A percentile compares a stretch with the other conserved stretches of the same genome.
phyloP scores from a whole-genome alignment of 2,113 vertebrate species.

The Oncorhynchus tshawytscha region DNA sequence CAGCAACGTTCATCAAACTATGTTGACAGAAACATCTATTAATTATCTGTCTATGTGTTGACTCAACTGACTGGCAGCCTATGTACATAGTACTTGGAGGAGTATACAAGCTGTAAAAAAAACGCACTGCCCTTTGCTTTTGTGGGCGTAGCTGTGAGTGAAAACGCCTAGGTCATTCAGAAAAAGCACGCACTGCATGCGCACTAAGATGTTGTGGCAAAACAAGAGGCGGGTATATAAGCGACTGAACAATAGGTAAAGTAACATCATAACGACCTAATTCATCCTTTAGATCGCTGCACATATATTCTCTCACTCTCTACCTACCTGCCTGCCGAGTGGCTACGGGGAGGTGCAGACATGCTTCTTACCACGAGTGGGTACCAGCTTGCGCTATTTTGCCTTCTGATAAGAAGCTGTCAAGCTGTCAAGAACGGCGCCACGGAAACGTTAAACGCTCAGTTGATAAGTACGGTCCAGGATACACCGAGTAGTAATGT shows the following conservation, averaged over 20 bases:
- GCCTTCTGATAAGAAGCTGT: slow-evolving; percentile 44
- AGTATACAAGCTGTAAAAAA: neutral
- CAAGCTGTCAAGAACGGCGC: slow-evolving; percentile 62
- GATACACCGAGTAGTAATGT: slow-evolving; percentile 24
- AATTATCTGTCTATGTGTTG: neutral
- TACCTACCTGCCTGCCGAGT: too few relatives aligned
- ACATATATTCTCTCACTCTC: neutral
- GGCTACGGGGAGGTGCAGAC: neutral
- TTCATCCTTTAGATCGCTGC: neutral
- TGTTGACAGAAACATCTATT: too few relatives aligned
- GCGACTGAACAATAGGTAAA: slow-evolving; percentile 13
- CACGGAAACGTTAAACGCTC: slow-evolving; percentile 47
- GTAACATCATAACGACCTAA: slow-evolving; percentile 17
- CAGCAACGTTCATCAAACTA: neutral
- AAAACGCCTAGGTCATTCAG: neutral
- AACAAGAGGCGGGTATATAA: slow-evolving; percentile 47
- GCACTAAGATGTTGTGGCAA: neutral
- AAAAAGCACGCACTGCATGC: neutral
- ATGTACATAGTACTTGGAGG: too few relatives aligned
- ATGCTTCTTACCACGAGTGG: slow-evolving; percentile 44
- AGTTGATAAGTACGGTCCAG: neutral
- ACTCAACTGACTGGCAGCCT: neutral
- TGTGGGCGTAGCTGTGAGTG: slow-evolving; percentile 12
- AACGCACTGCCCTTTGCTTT: neutral
- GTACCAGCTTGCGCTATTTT: slow-evolving; percentile 49